phyloP scores from a whole-genome alignment of 2,113 vertebrate genomes.

The Lampris incognitus region DNA sequence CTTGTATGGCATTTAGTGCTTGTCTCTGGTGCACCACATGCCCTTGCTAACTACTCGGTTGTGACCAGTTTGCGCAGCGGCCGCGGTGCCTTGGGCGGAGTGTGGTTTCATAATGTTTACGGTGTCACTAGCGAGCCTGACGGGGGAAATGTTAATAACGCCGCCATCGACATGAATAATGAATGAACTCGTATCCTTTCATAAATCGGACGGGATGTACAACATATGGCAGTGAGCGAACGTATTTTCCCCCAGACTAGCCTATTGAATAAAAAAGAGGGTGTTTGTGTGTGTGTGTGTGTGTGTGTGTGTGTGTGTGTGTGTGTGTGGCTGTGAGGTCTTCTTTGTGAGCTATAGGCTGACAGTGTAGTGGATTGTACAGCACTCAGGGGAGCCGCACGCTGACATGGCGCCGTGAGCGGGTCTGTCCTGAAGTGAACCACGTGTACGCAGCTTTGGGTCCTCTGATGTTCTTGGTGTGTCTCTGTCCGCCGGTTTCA shows the following conservation, averaged over 20 bases:
- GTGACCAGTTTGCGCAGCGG: constrained; percentile 79
- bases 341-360: constrained; percentile 35
- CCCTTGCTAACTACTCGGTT: constrained; percentile 79
- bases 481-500: constrained; percentile 90
- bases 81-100: constrained; percentile 68
- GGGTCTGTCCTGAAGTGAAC: constrained; percentile 68
- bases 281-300: no score
- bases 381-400: constrained; percentile 52
- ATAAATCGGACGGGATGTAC: constrained; percentile 69
- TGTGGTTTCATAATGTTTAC: constrained; percentile 79
- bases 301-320: no score
- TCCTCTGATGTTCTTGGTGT: constrained; percentile 94
- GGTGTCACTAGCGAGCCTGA: constrained; percentile 75
- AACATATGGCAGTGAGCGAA: constrained; percentile 70
- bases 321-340: no score
- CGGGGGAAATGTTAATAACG: constrained; percentile 73
- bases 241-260: constrained; percentile 50
- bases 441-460: constrained; percentile 79
- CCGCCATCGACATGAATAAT: constrained; percentile 77
- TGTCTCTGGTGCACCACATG: constrained; percentile 70
- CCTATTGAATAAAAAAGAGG: constrained; percentile 23
- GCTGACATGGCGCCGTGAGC: constrained; percentile 52
- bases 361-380: constrained; percentile 46
- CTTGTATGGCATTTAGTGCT: constrained; percentile 77
- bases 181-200: constrained; percentile 76